Evolutionary conservation across 2,113 vertebrate genomes (phyloP).

Genomic region (Semicossyphus pulcher): DNA sequence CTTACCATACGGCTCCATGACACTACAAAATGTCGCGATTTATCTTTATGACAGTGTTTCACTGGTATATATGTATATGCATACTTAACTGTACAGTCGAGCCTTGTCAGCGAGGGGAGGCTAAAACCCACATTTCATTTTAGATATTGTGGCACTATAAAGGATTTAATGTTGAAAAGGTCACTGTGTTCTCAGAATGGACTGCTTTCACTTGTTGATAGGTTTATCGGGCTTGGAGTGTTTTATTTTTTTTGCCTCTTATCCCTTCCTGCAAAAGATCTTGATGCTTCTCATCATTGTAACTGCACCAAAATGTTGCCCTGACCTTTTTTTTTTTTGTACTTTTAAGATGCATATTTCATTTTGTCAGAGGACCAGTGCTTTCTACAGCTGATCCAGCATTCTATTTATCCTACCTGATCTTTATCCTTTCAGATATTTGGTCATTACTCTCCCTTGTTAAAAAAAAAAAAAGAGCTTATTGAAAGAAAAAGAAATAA

Average conservation of each 20-base stretch:
- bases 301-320: slow-evolving; percentile 80
- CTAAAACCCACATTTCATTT: slow-evolving; percentile 74
- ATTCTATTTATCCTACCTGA: slow-evolving; percentile 87
- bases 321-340: slow-evolving; percentile 80
- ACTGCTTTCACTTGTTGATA: slow-evolving; percentile 62
- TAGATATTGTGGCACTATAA: slow-evolving; percentile 79
- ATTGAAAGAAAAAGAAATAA: slow-evolving; percentile 90
- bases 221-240: slow-evolving; percentile 67
- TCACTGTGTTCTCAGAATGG: slow-evolving; percentile 67
- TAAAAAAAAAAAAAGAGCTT: slow-evolving; percentile 87
- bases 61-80: slow-evolving; percentile 78
- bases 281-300: slow-evolving; percentile 62
- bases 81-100: slow-evolving; percentile 76
- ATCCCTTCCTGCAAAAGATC: slow-evolving; percentile 58
- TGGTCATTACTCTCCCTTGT: slow-evolving; percentile 94
- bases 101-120: slow-evolving; percentile 58
- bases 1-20: slow-evolving; percentile 71
- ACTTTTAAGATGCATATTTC: slow-evolving; percentile 76
- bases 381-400: slow-evolving; percentile 79
- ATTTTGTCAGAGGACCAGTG: slow-evolving; percentile 79
- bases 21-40: slow-evolving; percentile 74
- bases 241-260: slow-evolving; percentile 46
- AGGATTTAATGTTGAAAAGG: slow-evolving; percentile 64
- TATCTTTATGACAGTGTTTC: slow-evolving; percentile 74
- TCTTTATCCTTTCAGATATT: slow-evolving; percentile 95